Conservation (phyloP, 2,797 vertebrate species). For the Characodon lateralis region DNA sequence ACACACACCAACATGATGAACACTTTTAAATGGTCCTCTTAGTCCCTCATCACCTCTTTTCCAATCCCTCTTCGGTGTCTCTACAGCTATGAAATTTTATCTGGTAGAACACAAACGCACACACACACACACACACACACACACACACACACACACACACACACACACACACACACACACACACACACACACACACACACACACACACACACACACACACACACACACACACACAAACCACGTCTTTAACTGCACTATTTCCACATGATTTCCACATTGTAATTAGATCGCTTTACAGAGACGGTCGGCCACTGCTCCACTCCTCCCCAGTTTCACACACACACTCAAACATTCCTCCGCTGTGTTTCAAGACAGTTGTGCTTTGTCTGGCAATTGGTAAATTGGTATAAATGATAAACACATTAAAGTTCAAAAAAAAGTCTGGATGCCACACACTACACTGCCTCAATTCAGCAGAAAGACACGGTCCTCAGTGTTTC, state of each 20-base stretch:
- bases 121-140: neutral
- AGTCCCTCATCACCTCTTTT: slow-evolving; percentile 26
- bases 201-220: neutral
- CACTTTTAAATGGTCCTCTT: slow-evolving; percentile 23
- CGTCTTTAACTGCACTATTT: slow-evolving; percentile 40
- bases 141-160: slow-evolving; percentile 10
- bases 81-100: slow-evolving; percentile 54
- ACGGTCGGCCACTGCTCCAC: slow-evolving; percentile 21
- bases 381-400: slow-evolving; percentile 57
- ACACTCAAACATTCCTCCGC: slow-evolving; percentile 30
- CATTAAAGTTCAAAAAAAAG: slow-evolving; percentile 43
- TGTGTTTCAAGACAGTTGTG: slow-evolving; percentile 34
- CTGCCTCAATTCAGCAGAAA: slow-evolving; percentile 30
- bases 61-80: slow-evolving; percentile 36
- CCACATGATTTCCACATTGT: slow-evolving; percentile 37
- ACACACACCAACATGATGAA: slow-evolving; percentile 4
- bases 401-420: slow-evolving; percentile 54
- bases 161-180: slow-evolving; percentile 3
- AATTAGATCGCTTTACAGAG: slow-evolving; percentile 64
- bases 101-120: slow-evolving; percentile 11
- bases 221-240: slow-evolving; percentile 11
- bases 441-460: slow-evolving; percentile 36
- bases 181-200: neutral
- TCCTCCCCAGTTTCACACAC: slow-evolving; percentile 15
- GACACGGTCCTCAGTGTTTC: slow-evolving; percentile 17